Conservation (phyloP, 2,113 vertebrate species). For the Gorsachius goisagi region DNA sequence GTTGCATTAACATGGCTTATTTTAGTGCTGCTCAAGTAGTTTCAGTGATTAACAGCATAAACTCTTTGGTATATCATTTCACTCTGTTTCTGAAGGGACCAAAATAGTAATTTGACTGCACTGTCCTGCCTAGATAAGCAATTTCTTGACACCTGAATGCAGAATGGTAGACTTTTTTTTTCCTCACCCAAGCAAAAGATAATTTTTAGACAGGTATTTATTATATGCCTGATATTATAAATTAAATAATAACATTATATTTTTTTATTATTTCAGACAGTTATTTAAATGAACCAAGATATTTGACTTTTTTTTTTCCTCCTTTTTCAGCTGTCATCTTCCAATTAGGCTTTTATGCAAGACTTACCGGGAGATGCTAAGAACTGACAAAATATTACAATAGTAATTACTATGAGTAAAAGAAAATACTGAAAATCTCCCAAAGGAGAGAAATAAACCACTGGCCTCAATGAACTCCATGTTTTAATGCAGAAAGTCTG, state of each 20-base stretch:
- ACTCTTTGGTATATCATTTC: neutral
- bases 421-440: neutral
- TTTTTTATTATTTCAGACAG: neutral
- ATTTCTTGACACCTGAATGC: neutral
- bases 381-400: neutral
- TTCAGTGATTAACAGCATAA: neutral
- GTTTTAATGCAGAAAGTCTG: neutral
- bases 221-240: neutral
- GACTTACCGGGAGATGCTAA: neutral
- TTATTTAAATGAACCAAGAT: neutral
- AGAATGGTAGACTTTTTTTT: neutral
- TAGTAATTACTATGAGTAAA: neutral
- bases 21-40: neutral
- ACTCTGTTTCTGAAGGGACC: neutral
- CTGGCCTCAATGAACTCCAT: neutral
- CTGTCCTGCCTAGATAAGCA: constrained; percentile 11
- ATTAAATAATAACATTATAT: neutral
- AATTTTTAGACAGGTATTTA: neutral
- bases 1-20: neutral
- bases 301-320: neutral
- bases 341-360: neutral
- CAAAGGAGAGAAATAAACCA: neutral
- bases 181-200: neutral
- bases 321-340: neutral
- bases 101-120: neutral